These are phyloP conservation scores for Trissoscelio sp. DNA, from an alignment of 2,888 invertebrate species.

Conservation along the genomic window DNA sequence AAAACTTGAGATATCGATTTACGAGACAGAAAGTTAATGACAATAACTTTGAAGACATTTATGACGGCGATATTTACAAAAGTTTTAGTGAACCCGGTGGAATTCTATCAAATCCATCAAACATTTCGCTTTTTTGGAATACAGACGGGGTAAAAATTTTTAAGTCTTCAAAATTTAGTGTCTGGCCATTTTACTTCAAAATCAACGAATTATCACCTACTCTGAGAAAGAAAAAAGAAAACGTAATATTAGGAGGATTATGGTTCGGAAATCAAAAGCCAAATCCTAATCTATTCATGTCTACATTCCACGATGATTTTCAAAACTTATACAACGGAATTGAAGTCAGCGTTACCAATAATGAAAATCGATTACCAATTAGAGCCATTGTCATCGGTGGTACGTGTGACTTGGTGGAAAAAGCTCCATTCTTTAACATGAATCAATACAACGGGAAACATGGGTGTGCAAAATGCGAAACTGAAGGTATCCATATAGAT, in stretches of 20 bases:
- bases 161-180: slow-evolving; percentile 11
- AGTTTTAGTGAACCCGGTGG: background rate
- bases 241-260: too few relatives aligned
- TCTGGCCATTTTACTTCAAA: background rate
- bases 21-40: background rate
- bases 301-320: slow-evolving; percentile 2
- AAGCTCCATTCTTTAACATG: slow-evolving; percentile 25
- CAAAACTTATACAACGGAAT: slow-evolving; percentile 28
- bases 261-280: too few relatives aligned
- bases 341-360: background rate
- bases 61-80: slow-evolving; percentile 22
- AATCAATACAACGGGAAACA: slow-evolving; percentile 22
- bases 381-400: slow-evolving; percentile 33
- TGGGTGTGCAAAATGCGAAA: slow-evolving; percentile 41
- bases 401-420: slow-evolving; percentile 56
- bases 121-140: background rate
- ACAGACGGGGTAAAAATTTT: slow-evolving; percentile 14
- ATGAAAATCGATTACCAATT: background rate
- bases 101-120: background rate
- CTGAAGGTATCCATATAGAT: background rate
- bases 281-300: slow-evolving; percentile 33
- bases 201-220: too few relatives aligned
- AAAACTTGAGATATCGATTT: background rate
- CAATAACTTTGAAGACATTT: slow-evolving; percentile 13
- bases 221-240: too few relatives aligned